phyloP scores from a whole-genome alignment of 2,888 invertebrate genomes.

The Pherbina coryleti region DNA sequence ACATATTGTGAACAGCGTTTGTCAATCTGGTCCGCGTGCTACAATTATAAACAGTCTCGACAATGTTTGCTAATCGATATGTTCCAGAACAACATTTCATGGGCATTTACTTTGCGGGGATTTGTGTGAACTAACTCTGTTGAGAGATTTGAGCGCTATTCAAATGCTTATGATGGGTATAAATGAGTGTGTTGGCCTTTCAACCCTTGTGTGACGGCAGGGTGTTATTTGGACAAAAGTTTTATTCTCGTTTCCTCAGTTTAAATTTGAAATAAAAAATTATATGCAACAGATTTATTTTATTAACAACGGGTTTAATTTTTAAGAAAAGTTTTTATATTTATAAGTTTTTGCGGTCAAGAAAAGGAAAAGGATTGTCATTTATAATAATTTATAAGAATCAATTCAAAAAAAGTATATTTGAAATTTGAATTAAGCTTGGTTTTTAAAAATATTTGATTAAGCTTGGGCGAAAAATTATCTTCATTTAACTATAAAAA shows the following conservation, averaged over 20 bases:
- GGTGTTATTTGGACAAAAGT: not conserved
- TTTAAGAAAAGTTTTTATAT: not conserved
- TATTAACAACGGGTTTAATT: not conserved
- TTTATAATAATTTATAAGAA: no score
- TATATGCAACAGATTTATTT: not conserved
- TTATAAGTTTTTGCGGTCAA: not conserved
- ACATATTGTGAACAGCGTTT: not conserved
- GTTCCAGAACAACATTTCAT: conserved; percentile 19
- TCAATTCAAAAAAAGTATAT: no score
- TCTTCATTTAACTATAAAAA: no score
- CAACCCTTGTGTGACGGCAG: not conserved
- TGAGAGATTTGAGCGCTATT: not conserved
- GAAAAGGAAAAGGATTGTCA: no score
- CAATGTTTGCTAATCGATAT: conserved; percentile 32
- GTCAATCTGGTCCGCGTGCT: conserved; percentile 6
- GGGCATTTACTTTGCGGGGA: not conserved
- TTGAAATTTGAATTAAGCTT: no score
- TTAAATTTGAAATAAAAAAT: not conserved
- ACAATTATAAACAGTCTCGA: conserved; percentile 28
- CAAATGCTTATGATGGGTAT: not conserved
- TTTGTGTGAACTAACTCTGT: conserved; percentile 1
- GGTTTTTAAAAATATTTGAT: no score
- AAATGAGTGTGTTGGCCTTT: not conserved
- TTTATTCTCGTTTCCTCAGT: not conserved
- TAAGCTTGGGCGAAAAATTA: no score